Evolutionary conservation across 2,113 vertebrate genomes (phyloP).

Genomic region (Clarias magur): DNA sequence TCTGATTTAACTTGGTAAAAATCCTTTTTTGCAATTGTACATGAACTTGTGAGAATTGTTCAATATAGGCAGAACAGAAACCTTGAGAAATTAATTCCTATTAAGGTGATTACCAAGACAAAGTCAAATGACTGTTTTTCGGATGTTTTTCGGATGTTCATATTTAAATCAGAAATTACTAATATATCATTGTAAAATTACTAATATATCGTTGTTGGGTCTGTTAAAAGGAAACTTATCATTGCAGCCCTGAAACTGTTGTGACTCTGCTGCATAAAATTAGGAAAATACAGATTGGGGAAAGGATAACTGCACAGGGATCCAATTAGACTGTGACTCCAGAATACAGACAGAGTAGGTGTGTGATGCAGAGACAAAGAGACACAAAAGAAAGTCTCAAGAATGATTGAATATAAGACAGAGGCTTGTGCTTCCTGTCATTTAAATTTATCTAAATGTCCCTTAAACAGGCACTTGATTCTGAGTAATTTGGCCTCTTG

Average conservation of each 20-base stretch:
- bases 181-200: constrained; percentile 34
- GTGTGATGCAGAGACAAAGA: not conserved
- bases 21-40: not conserved
- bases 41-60: not conserved
- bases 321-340: constrained; percentile 55
- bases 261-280: constrained; percentile 46
- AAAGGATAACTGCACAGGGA: constrained; percentile 36
- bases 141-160: not conserved
- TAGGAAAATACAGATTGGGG: constrained; percentile 21
- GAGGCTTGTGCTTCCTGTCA: not conserved
- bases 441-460: not conserved
- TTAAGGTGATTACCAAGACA: not conserved
- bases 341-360: constrained; percentile 35
- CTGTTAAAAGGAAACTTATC: not conserved
- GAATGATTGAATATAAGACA: not conserved
- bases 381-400: not conserved
- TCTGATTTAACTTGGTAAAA: not conserved
- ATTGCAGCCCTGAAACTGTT: constrained; percentile 18
- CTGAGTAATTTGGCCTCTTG: not conserved
- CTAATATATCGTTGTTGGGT: constrained; percentile 14
- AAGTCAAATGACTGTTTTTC: not conserved
- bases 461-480: constrained; percentile 17
- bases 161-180: constrained; percentile 29
- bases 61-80: not conserved
- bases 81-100: not conserved